Evolutionary conservation across 2,797 vertebrate genomes (phyloP), one percentile per base, ranked within the genome.

Genomic region (Morelia viridis): DNA sequence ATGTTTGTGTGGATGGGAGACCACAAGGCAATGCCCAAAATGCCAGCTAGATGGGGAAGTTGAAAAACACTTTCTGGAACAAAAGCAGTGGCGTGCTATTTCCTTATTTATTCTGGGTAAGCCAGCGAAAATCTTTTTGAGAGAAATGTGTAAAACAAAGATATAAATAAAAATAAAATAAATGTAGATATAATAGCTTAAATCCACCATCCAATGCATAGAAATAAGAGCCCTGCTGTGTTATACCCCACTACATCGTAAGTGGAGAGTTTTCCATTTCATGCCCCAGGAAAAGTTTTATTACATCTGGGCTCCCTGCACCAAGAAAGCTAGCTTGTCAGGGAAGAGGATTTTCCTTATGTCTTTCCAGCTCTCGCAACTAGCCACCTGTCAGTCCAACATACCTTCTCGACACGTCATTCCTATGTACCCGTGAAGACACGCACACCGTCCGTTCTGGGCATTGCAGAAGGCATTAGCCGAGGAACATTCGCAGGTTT

Each of bases 331-430:
- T 71, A 71, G 68, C 68, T 71, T 35, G 13, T 71, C 31, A 71
- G 15, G 68, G 15, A 1, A 19, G 7, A 6, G 6, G 31, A 5
- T 71, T 35, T 71, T 35, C 8, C 17, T 15, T 31, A n/a, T 71
- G 5, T 35, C n/a, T 35, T 35, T 35, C 68, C 15, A 2, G 31
- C 17, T 17, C 6, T 71, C 35, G 31, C 68, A 31, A 71, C 5
- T 2, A 2, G n/a, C 17, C 0, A 2, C 31, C n/a, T 0, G 1
- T 62, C 10, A 12, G 11, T 26, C 28, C 0, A 0, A 5, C 91
- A 97, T 96, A 99, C 99, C 99, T 97, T 99, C 98, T 80, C 92
- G 97, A 94, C 99, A 99, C 0, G 94, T 98, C 26, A 96, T 95
- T 7, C 99, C 99, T 0, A 95, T 96, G 97, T 98, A 97, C 84